Conservation (phyloP, 2,113 vertebrate species). For the Solea solea region DNA sequence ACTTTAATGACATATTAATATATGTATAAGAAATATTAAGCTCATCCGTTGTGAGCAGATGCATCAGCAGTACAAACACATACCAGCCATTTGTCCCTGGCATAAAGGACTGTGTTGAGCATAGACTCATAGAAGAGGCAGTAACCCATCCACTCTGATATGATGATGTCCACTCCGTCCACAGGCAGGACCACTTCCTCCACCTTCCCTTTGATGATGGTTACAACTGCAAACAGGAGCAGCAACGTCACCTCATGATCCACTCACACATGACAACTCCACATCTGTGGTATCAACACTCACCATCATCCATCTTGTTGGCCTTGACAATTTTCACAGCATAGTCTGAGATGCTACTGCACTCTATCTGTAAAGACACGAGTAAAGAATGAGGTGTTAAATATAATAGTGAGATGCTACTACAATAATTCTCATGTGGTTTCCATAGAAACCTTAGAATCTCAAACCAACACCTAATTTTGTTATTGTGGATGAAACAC, state of each 20-base stretch:
- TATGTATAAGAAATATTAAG: too few relatives aligned
- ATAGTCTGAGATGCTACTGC: constrained; percentile 95
- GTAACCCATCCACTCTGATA: constrained; percentile 97
- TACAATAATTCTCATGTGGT: too few relatives aligned
- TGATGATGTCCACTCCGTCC: constrained; percentile 93
- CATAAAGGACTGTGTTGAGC: constrained; percentile 94
- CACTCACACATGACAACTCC: not conserved
- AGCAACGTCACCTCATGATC: not conserved
- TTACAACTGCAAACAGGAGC: constrained; percentile 83
- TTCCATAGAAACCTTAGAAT: too few relatives aligned
- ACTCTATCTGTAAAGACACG: constrained; percentile 85
- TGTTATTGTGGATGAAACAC: too few relatives aligned
- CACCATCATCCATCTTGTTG: constrained; percentile 92
- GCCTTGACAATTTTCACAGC: constrained; percentile 94
- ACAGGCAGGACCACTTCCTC: constrained; percentile 92
- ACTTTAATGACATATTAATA: not conserved
- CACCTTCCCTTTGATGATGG: constrained; percentile 95
- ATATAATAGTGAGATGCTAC: too few relatives aligned
- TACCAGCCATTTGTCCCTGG: constrained; percentile 95
- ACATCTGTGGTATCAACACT: constrained; percentile 28
- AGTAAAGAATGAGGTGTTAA: too few relatives aligned
- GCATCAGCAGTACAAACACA: constrained; percentile 37
- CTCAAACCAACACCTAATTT: too few relatives aligned
- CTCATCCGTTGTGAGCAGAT: not conserved
- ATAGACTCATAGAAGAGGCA: constrained; percentile 96